Percentiles rank a stretch among this genome's conserved stretches.
These are phyloP conservation scores for Drosophila melanica DNA, from an alignment of 1,140 invertebrate genomes.

Conservation along the genomic window DNA sequence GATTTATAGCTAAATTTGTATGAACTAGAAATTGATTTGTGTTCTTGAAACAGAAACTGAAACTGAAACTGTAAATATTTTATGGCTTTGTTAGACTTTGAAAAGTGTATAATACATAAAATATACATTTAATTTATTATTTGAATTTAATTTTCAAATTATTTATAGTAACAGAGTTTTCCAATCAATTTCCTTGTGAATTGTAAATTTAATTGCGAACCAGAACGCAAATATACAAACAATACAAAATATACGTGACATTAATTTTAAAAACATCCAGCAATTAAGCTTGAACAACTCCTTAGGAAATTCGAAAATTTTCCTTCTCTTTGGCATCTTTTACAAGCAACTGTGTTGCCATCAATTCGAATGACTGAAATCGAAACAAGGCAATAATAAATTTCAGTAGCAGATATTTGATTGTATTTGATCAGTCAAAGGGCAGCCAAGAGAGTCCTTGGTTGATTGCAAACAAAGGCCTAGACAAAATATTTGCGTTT, in stretches of 20 bases:
- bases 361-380: constrained; percentile 2
- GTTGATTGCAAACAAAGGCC: constrained; percentile 55
- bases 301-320: background rate
- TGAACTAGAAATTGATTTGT: too few relatives aligned
- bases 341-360: background rate
- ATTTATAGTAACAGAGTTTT: too few relatives aligned
- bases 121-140: too few relatives aligned
- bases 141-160: too few relatives aligned
- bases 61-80: too few relatives aligned
- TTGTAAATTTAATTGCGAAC: too few relatives aligned
- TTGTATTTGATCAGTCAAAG: constrained; percentile 51
- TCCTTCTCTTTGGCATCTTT: background rate
- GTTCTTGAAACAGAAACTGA: too few relatives aligned
- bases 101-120: too few relatives aligned
- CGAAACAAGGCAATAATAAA: constrained; percentile 33
- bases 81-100: too few relatives aligned
- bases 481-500: constrained; percentile 68
- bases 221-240: too few relatives aligned
- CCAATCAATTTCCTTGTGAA: too few relatives aligned
- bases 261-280: background rate
- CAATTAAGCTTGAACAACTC: constrained; percentile 5
- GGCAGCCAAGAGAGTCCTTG: constrained; percentile 14
- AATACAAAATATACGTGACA: too few relatives aligned
- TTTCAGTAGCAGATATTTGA: constrained; percentile 34
- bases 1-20: background rate